phyloP scores from a whole-genome alignment of 2,888 invertebrate genomes.

The Melanotus villosus region DNA sequence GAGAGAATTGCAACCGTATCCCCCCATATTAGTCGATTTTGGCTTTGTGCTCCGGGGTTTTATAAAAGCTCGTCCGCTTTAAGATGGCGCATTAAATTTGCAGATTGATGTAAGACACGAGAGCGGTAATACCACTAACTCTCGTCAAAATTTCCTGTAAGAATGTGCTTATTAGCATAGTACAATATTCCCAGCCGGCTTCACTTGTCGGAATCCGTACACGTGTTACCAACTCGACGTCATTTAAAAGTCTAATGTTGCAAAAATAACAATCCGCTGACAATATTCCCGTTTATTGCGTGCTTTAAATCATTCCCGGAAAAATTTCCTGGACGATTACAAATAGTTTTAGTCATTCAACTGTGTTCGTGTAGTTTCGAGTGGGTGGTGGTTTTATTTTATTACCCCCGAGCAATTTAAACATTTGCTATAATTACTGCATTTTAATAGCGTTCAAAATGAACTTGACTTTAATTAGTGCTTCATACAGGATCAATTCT shows the following conservation, averaged over 20 bases:
- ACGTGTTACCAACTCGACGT: conserved; percentile 44
- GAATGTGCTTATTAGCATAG: conserved; percentile 49
- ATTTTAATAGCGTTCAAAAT: no score
- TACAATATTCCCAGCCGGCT: conserved; percentile 46
- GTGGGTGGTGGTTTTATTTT: no score
- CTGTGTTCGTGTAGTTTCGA: no score
- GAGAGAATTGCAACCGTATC: no score
- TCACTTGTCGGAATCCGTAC: conserved; percentile 49
- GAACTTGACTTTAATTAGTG: no score
- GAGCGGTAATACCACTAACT: conserved; percentile 26
- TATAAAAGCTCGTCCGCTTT: conserved; percentile 3
- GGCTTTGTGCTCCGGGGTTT: neutral
- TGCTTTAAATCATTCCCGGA: conserved; percentile 10
- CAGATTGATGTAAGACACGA: conserved; percentile 29
- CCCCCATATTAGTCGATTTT: neutral
- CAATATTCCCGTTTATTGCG: conserved; percentile 31
- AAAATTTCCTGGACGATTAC: neutral
- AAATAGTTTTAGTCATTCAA: no score
- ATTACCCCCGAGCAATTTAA: no score
- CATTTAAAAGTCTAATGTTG: conserved; percentile 50
- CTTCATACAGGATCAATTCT: no score
- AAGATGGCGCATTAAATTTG: conserved; percentile 26
- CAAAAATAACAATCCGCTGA: conserved; percentile 43
- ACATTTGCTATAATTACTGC: no score
- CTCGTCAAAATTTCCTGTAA: conserved; percentile 29